Base-by-base conservation (phyloP, 2,888 invertebrate species). In the Labia minor region DNA sequence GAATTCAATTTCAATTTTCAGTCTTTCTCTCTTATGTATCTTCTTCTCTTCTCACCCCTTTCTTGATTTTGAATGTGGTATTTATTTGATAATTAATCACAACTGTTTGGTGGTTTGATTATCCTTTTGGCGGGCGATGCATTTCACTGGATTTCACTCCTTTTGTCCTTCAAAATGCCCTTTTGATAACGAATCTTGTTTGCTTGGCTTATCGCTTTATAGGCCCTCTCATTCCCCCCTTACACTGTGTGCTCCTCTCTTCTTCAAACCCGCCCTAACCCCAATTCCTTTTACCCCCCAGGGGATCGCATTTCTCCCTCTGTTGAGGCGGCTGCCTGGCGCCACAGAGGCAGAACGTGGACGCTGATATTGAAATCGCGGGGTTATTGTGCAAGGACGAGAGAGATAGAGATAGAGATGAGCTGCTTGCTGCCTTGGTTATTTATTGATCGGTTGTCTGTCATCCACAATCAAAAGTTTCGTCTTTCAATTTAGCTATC, bases 171-270 rank as follows among this genome's bases (percentile, higher is more conserved):
- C n/a, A 14, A n/a, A 49, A 49, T 49, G 49, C 49, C 49, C 49
- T 49, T 49, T 49, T 49, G 49, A 49, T 49, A 49, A 49, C 49
- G 49, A 49, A 16, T 49, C n/a, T 49, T 49, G 49, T 49, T 49
- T 49, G 49, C 49, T 49, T 49, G 16, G 49, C 49, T 49, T 49
- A 49, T 49, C 49, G 49, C 49, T 33, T 33, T 33, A 11, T 8
- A 33, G 33, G 6, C 33, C 11, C 33, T 33, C 33, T 11, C 11
- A 6, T 33, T 11, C 33, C 11, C 33, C 33, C 33, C 33, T 8
- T 33, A n/a, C n/a, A n/a, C n/a, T n/a, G n/a, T n/a, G n/a, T n/a
- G n/a, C n/a, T n/a, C n/a, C n/a, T 11, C 33, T 33, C 33, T 8
- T 33, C 33, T 6, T 33, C 33, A 33, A 33, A 8, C 49, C 26